Evolutionary conservation across 2,888 invertebrate genomes (phyloP).

Genomic region (Ptilodon capucinus): DNA sequence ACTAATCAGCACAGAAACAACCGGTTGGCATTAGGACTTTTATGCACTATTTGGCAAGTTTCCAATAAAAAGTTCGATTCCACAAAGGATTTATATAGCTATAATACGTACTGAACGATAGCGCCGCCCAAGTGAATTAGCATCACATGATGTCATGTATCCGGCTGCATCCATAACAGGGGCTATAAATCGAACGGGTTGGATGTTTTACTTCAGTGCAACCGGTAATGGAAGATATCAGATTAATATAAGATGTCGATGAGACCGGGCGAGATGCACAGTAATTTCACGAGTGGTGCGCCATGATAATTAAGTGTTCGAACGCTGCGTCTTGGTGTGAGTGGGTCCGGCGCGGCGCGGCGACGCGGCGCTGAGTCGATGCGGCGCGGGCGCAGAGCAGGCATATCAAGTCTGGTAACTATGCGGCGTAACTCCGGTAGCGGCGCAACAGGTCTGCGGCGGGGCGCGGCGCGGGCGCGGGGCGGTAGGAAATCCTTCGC

Average conservation of each 20-base stretch:
- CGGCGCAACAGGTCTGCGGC: slow-evolving; percentile 80
- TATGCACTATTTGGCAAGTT: slow-evolving; percentile 17
- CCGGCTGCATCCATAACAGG: slow-evolving; percentile 65
- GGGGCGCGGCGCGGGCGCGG: slow-evolving; percentile 61
- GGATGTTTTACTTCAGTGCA: slow-evolving; percentile 64
- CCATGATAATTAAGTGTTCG: slow-evolving; percentile 75
- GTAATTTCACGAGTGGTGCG: slow-evolving; percentile 73
- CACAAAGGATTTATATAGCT: slow-evolving; percentile 59
- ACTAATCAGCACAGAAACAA: too few species aligned
- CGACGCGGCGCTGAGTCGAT: slow-evolving; percentile 37
- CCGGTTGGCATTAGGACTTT: neutral
- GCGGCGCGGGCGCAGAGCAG: slow-evolving; percentile 57
- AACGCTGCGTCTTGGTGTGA: slow-evolving; percentile 61
- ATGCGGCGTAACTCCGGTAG: slow-evolving; percentile 83
- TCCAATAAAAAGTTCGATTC: slow-evolving; percentile 46
- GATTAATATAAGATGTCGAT: slow-evolving; percentile 74
- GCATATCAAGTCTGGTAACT: slow-evolving; percentile 81
- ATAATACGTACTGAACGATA: slow-evolving; percentile 60
- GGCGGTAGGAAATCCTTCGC: slow-evolving; percentile 79
- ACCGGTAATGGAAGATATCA: slow-evolving; percentile 73
- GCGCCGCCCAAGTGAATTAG: slow-evolving; percentile 64
- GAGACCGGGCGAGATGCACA: slow-evolving; percentile 68
- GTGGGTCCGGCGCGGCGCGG: slow-evolving; percentile 55
- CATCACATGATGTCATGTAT: slow-evolving; percentile 74
- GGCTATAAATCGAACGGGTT: slow-evolving; percentile 68